Conservation (phyloP, 2,797 vertebrate species). For the Merluccius polli region DNA sequence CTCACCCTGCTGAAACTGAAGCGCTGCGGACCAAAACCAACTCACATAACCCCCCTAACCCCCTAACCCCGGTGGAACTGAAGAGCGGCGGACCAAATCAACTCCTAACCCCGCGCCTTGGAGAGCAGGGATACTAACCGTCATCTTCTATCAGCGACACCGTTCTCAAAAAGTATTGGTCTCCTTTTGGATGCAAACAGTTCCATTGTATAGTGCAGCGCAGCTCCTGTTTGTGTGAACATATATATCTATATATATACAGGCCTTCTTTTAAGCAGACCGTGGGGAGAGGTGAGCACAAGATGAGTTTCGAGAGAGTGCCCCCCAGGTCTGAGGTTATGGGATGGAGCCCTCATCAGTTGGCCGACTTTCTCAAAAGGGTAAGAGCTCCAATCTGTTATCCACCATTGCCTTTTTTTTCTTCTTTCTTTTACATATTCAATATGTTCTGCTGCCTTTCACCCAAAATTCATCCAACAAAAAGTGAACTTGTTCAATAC, state of each 20-base stretch:
- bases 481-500: neutral
- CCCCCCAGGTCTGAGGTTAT: constrained; percentile 64
- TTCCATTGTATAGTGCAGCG: neutral
- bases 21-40: neutral
- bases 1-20: neutral
- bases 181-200: neutral
- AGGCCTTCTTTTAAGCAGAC: neutral
- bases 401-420: neutral
- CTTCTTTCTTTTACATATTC: neutral
- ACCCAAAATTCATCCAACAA: neutral
- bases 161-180: neutral
- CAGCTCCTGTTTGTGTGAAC: neutral
- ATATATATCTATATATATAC: neutral
- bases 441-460: neutral
- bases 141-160: neutral
- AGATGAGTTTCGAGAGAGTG: constrained; percentile 61
- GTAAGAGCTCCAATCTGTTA: constrained; percentile 51
- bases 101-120: neutral
- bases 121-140: neutral
- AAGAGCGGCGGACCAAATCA: neutral
- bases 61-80: neutral
- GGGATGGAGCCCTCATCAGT: constrained; percentile 63
- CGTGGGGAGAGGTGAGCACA: constrained; percentile 14
- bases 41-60: neutral
- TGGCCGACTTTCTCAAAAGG: constrained; percentile 71